A percentile compares a stretch with the other conserved stretches of the same genome.
Evolutionary conservation across 2,797 vertebrate species (phyloP).

Genomic region (Lophius americanus): DNA sequence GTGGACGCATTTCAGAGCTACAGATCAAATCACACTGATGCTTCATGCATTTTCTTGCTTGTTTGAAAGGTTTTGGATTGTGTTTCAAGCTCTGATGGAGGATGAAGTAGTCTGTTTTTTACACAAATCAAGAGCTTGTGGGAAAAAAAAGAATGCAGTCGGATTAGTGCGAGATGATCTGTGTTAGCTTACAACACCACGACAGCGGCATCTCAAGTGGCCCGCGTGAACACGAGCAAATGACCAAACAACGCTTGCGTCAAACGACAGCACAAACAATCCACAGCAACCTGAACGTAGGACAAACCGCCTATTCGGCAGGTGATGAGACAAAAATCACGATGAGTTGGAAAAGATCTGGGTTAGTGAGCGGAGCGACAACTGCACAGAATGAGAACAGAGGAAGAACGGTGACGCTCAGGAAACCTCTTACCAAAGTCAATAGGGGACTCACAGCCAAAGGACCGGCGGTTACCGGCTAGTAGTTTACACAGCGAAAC

Average conservation of each 20-base stretch:
- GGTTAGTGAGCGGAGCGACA: conserved; percentile 54
- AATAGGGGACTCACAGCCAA: conserved; percentile 83
- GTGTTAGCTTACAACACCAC: conserved; percentile 24
- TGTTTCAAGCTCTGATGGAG: conserved; percentile 3
- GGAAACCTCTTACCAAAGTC: conserved; percentile 81
- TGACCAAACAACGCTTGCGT: conserved; percentile 20
- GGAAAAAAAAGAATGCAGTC: conserved; percentile 10
- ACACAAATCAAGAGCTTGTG: conserved; percentile 11
- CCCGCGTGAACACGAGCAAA: background rate
- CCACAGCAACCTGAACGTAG: conserved; percentile 56
- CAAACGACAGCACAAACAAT: conserved; percentile 40
- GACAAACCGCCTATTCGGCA: conserved; percentile 23
- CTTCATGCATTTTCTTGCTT: conserved; percentile 55
- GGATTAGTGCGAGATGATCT: conserved; percentile 60
- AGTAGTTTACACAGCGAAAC: conserved; percentile 76
- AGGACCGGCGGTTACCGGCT: conserved; percentile 81
- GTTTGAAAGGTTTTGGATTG: conserved; percentile 1
- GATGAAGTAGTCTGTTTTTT: background rate
- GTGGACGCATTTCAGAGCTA: conserved; percentile 25
- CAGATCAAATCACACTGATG: conserved; percentile 60
- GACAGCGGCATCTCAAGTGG: conserved; percentile 22
- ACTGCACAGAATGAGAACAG: conserved; percentile 44
- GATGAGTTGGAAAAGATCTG: conserved; percentile 43
- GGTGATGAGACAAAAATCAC: conserved; percentile 52
- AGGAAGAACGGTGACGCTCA: conserved; percentile 51